Percentiles rank a stretch among this genome's conserved stretches.
phyloP scores from a whole-genome alignment of 1,140 invertebrate genomes.

The Drosophila nigrodunni region DNA sequence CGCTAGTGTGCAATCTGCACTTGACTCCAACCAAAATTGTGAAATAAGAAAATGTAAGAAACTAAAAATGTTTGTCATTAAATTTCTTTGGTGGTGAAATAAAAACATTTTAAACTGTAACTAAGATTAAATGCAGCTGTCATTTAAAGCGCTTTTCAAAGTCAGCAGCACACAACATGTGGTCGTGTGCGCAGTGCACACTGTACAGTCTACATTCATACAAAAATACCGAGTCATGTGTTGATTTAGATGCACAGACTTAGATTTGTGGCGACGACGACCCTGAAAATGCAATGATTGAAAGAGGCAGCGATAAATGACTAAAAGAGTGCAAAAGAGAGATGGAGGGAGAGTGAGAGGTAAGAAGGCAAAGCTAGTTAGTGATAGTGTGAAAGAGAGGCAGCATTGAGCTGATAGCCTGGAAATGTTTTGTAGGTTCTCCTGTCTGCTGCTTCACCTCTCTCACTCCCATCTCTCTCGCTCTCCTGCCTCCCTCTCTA shows the following conservation, averaged over 20 bases:
- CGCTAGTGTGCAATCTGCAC: slow-evolving; percentile 16
- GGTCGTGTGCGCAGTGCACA: slow-evolving; percentile 22
- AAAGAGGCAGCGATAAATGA: slow-evolving; percentile 31
- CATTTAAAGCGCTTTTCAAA: slow-evolving; percentile 48
- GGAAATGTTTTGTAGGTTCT: slow-evolving; percentile 58
- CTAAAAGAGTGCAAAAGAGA: not conserved
- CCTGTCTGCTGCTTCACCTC: slow-evolving; percentile 6
- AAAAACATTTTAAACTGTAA: too few relatives aligned
- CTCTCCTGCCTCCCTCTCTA: not conserved
- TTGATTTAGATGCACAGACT: slow-evolving; percentile 72
- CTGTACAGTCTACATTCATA: slow-evolving; percentile 34
- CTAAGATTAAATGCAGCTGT: slow-evolving; percentile 22
- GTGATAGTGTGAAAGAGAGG: slow-evolving; percentile 14
- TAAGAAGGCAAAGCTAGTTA: slow-evolving; percentile 21
- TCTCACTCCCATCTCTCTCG: not conserved
- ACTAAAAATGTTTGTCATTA: not conserved
- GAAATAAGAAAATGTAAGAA: slow-evolving; percentile 15
- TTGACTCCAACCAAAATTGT: slow-evolving; percentile 13
- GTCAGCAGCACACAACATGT: slow-evolving; percentile 37
- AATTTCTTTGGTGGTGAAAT: not conserved
- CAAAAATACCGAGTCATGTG: slow-evolving; percentile 2
- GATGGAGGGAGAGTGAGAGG: slow-evolving; percentile 12
- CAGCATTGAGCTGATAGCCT: slow-evolving; percentile 54
- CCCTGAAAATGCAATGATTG: slow-evolving; percentile 58
- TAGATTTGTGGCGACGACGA: slow-evolving; percentile 48